A percentile compares a stretch with the other conserved stretches of the same genome.
phyloP scores from a whole-genome alignment of 2,797 vertebrate species.

The Siniperca undulata region DNA sequence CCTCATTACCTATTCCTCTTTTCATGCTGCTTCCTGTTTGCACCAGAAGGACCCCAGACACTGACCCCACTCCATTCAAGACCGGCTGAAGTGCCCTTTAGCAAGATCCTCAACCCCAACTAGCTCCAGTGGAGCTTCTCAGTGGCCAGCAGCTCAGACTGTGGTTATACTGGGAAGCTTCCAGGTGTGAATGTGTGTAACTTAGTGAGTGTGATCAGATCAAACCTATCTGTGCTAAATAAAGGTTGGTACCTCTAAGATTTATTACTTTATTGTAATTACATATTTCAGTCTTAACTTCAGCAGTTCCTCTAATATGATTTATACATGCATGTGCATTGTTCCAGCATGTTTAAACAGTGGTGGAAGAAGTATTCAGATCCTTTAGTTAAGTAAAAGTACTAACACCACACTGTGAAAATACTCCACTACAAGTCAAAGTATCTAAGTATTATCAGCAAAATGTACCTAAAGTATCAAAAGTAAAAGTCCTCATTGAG shows the following conservation, averaged over 20 bases:
- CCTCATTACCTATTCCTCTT: neutral
- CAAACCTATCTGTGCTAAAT: neutral
- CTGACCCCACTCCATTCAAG: conserved; percentile 22
- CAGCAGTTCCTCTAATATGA: neutral
- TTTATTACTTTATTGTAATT: neutral
- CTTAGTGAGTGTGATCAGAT: neutral
- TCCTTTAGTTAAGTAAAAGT: too few relatives aligned
- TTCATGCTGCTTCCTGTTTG: conserved; percentile 4
- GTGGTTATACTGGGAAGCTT: neutral
- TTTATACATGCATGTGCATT: conserved; percentile 12
- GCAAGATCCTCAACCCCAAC: neutral
- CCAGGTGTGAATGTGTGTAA: neutral
- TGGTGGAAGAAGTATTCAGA: too few relatives aligned
- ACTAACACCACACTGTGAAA: too few relatives aligned
- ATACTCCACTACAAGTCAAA: too few relatives aligned
- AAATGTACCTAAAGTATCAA: too few relatives aligned
- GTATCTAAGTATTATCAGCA: too few relatives aligned
- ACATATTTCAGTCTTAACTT: neutral
- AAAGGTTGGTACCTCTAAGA: neutral
- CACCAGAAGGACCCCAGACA: conserved; percentile 40
- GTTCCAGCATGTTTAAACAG: neutral
- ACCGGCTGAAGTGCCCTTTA: conserved; percentile 4
- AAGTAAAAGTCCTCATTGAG: too few relatives aligned
- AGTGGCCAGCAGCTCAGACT: neutral
- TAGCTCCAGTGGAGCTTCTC: neutral